These are phyloP conservation scores for Sphinx pinastri DNA, from an alignment of 2,888 invertebrate genomes.

Conservation along the genomic window DNA sequence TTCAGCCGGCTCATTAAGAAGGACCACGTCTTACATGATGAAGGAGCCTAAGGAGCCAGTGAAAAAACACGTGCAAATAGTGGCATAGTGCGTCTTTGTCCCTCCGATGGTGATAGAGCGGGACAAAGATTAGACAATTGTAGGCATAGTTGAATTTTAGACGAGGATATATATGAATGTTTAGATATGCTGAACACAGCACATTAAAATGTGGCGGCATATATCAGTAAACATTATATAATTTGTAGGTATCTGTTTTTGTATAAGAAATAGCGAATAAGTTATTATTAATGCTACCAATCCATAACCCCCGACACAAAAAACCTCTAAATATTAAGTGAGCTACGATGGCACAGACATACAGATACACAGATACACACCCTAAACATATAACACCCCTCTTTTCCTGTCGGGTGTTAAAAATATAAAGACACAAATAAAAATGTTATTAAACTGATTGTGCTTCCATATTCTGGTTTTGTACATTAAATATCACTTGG, in stretches of 20 bases:
- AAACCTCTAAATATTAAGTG: too few species aligned
- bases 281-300: background rate
- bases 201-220: background rate
- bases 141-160: constrained; percentile 12
- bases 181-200: constrained; percentile 1
- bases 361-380: too few species aligned
- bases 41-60: constrained; percentile 66
- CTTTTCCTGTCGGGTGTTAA: too few species aligned
- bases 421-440: too few species aligned
- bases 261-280: background rate
- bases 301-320: too few species aligned
- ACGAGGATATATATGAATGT: background rate
- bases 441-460: background rate
- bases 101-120: background rate
- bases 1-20: constrained; percentile 66
- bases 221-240: background rate
- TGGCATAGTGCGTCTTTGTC: constrained; percentile 53
- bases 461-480: background rate
- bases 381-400: too few species aligned
- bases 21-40: constrained; percentile 74
- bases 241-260: background rate
- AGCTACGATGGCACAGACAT: too few species aligned
- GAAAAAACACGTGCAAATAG: constrained; percentile 76
- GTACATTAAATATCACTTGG: too few species aligned
- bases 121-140: background rate